Percentiles rank a stretch among this genome's conserved stretches.
These are phyloP conservation scores for Stegostoma tigrinum DNA, from an alignment of 2,113 vertebrate genomes.

Conservation along the genomic window DNA sequence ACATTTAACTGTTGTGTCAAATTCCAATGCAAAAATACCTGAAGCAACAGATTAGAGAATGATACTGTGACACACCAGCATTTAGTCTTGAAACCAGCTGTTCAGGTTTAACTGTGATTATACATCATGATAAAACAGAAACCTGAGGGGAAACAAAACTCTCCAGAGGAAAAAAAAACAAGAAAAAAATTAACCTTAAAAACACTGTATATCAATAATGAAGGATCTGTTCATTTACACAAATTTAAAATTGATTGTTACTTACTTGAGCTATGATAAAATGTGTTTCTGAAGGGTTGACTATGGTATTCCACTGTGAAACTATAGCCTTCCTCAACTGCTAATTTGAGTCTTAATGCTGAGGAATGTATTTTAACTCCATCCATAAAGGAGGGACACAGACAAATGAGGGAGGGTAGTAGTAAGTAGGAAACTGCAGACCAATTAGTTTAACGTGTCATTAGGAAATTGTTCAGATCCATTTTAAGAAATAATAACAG, in stretches of 20 bases:
- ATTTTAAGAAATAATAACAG: no score
- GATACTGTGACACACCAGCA: not conserved
- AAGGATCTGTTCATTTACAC: not conserved
- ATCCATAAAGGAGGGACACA: not conserved
- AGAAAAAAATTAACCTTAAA: not conserved
- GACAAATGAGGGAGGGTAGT: not conserved
- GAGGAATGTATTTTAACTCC: not conserved
- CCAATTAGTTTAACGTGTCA: no score
- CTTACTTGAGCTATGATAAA: not conserved
- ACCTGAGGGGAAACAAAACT: not conserved
- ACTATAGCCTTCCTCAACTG: not conserved
- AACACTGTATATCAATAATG: not conserved
- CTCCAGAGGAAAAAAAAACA: not conserved
- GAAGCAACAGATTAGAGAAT: not conserved
- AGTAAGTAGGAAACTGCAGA: no score
- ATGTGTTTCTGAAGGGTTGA: not conserved
- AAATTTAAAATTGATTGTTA: not conserved
- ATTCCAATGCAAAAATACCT: not conserved
- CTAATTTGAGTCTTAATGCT: not conserved
- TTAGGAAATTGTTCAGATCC: no score
- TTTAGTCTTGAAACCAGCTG: not conserved
- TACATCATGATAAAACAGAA: not conserved
- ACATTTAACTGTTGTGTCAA: not conserved
- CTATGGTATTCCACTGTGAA: not conserved
- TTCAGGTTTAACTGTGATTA: not conserved